Evolutionary conservation across 53 echinoderm and acorn worm genomes (phyloP), one percentile per base, ranked within the genome.

Genomic region (Holothuria leucospilota): DNA sequence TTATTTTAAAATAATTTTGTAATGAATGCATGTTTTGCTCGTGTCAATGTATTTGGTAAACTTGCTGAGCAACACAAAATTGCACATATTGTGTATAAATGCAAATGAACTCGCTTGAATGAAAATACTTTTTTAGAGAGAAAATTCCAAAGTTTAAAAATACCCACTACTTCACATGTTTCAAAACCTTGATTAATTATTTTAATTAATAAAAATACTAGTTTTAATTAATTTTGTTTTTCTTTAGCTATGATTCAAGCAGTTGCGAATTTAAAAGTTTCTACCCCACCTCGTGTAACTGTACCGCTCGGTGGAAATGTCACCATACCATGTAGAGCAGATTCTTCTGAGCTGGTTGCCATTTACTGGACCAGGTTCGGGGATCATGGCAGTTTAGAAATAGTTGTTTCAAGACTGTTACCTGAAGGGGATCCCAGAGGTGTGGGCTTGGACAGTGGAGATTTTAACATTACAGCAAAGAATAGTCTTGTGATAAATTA

Each of bases 401-500:
- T 26, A 75, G 26, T 49, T 21, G 25, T 49, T 42, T 49, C 23
- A 1, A 20, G 21, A 75, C 23, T 0, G 8, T 24, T 14, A 1
- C 13, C 49, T 8, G 42, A 20, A 2, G 52, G n/a, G 51, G 13
- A 12, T 14, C 70, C 70, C 1, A 21, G 26, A 8, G 75, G 75
- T 12, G 3, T 21, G 12, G 75, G 75, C n/a, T 10, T 75, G 46
- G 39, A 30, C 6, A 51, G 51, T 26, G 75, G 75, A 15, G 52
- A 75, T 11, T 75, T 75, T 27, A 49, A 75, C 41, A 20, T 75
- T 20, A 46, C 51, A 6, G 51, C 16, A 2, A 21, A 49, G 52
- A 52, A 52, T 11, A 39, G 49, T 49, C 51, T 75, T 26, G 51
- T 75, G 25, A 75, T 75, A 7, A 75, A 75, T 27, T 24, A 75